A percentile compares a stretch with the other conserved stretches of the same genome.
phyloP scores from a whole-genome alignment of 2,113 vertebrate species.

The Esox niger region DNA sequence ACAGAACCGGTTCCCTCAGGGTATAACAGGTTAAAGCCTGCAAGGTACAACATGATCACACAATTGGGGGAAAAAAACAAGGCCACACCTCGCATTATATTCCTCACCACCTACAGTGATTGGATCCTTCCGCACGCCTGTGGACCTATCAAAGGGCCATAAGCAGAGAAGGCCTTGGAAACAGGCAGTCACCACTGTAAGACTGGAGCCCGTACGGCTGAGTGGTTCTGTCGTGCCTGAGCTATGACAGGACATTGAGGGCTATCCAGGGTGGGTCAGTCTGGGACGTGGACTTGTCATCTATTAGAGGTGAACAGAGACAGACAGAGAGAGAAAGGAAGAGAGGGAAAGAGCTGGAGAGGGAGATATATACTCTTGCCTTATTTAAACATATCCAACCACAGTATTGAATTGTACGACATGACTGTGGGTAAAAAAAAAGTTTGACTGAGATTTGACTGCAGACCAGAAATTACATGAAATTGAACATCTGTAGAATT shows the following conservation, averaged over 20 bases:
- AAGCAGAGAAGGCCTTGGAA: neutral
- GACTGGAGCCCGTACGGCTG: neutral
- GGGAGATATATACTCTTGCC: no score
- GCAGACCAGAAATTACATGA: no score
- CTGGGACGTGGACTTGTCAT: conserved; percentile 45
- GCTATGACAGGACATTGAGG: neutral
- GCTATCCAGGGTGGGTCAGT: conserved; percentile 14
- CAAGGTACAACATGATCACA: neutral
- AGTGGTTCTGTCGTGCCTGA: neutral
- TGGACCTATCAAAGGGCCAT: neutral
- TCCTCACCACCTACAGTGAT: neutral
- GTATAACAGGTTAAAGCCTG: neutral
- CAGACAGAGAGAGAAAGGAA: neutral
- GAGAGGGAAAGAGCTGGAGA: no score
- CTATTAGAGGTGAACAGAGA: conserved; percentile 32
- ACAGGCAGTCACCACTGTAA: neutral
- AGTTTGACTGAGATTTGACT: neutral
- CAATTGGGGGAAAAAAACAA: neutral
- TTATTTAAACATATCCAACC: conserved; percentile 9
- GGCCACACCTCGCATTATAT: neutral
- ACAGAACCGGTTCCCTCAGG: neutral
- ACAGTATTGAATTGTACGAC: neutral
- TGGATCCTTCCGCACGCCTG: neutral
- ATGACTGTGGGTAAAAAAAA: neutral
- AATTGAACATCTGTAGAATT: no score